Base-by-base conservation (phyloP, 2,113 vertebrate species). In the Strigops habroptila region DNA sequence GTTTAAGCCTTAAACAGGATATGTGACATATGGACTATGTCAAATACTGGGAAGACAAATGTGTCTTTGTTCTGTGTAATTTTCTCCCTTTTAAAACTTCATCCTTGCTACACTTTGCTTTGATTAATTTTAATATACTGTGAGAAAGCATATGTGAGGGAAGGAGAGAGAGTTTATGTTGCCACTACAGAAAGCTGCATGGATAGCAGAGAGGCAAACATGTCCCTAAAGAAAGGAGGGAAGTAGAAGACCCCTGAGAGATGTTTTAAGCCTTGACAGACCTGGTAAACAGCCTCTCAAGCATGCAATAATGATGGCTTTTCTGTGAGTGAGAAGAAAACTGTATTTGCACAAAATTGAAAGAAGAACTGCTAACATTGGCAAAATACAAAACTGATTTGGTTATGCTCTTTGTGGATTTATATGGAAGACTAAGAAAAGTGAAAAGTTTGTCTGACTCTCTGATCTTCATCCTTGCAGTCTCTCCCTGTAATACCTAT, bases 81-180 rank as follows among this genome's bases (percentile, higher is more conserved):
- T 89, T 95, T 94, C 57, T n/a, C 57, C 60, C 92, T 96, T 91
- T 91, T 88, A 79, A 95, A 96, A 88, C 85, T 88, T 93, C 60
- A 95, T 80, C 55, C 39, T 85, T 82, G 13, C 59, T 96, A 53
- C 55, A 30, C 25, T 59, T 53, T 80, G 59, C 75, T 93, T 93
- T 88, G 94, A 94, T 93, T 95, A 39, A 69, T 90, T 41, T 77
- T 85, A 90, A 79, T 88, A 27, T 62, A 85, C 55, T 73, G 35
- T 43, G 43, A 82, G 90, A 91, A 94, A 90, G 75, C 53, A 14
- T 67, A 74, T 69, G 67, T 48, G 25, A 95, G 44, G 77, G 60
- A 84, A 87, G 62, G 59, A 67, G 52, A 30, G 53, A 35, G 86
- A 62, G 13, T 27, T 30, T 65, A 4, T 52, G 24, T 55, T 93